Percentiles rank a stretch among this genome's conserved stretches.
Evolutionary conservation across 2,113 vertebrate genomes (phyloP).

Genomic region (Poicephalus meyeri): DNA sequence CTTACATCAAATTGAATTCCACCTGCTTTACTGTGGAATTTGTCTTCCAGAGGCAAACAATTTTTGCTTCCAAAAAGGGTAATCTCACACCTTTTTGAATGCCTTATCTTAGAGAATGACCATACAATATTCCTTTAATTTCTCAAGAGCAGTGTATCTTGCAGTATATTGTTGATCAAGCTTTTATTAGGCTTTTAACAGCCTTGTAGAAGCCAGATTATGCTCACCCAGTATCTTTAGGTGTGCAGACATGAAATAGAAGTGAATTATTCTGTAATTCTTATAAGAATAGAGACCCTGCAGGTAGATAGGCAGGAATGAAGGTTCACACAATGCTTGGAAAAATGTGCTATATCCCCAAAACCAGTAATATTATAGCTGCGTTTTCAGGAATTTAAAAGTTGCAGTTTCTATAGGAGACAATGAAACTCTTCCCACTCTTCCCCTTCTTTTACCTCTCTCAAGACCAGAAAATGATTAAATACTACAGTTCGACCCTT

Average conservation of each 20-base stretch:
- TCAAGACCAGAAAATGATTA: not conserved
- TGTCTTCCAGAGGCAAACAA: not conserved
- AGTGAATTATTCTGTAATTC: not conserved
- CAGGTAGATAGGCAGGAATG: not conserved
- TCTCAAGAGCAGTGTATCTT: not conserved
- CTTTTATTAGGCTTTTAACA: not conserved
- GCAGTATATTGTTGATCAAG: not conserved
- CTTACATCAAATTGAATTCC: not conserved
- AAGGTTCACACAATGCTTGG: accelerated
- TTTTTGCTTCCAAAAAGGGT: not conserved
- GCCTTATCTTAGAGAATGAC: not conserved
- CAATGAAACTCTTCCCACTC: not conserved
- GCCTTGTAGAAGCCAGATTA: not conserved
- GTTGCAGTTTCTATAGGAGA: not conserved
- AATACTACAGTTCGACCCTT: not conserved
- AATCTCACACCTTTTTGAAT: not conserved
- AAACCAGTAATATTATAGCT: not conserved
- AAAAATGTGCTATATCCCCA: not conserved
- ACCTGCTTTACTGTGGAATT: not conserved
- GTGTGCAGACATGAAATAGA: not conserved
- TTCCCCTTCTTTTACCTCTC: not conserved
- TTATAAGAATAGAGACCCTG: not conserved
- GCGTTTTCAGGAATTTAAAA: not conserved
- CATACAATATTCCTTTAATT: not conserved
- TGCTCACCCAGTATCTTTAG: not conserved